Evolutionary conservation across 2,888 invertebrate genomes (phyloP).

Genomic region (Pegoplata infirma): DNA sequence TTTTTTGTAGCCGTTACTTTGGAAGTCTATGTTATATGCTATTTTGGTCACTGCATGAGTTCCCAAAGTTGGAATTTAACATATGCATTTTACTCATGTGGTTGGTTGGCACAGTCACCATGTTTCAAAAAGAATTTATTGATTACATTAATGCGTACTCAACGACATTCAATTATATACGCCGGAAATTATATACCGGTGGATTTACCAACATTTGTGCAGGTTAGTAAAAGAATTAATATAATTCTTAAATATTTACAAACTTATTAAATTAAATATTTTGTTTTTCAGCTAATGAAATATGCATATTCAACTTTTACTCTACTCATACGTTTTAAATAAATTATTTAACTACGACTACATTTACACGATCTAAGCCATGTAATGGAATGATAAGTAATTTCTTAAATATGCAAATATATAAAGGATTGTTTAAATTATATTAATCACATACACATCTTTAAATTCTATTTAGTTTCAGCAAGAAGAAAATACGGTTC

Average conservation of each 20-base stretch:
- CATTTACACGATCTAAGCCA: too few relatives aligned
- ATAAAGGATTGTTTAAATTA: too few relatives aligned
- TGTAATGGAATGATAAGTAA: too few relatives aligned
- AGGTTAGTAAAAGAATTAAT: conserved; percentile 32
- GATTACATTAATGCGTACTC: conserved; percentile 80
- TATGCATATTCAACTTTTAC: conserved; percentile 72
- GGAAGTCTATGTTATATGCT: conserved; percentile 80
- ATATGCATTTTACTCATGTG: conserved; percentile 79
- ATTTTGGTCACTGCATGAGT: conserved; percentile 80
- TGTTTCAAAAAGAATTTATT: conserved; percentile 78
- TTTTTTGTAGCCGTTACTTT: conserved; percentile 79
- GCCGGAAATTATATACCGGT: conserved; percentile 80
- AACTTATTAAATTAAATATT: too few relatives aligned
- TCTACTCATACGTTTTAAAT: conserved; percentile 68
- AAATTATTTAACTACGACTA: too few relatives aligned
- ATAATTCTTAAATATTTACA: too few relatives aligned
- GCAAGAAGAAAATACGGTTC: too few relatives aligned
- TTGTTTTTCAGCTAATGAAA: conserved; percentile 65
- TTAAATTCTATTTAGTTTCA: too few relatives aligned
- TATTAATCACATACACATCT: too few relatives aligned
- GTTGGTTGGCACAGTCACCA: conserved; percentile 80
- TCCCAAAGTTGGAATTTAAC: conserved; percentile 79
- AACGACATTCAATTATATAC: conserved; percentile 79
- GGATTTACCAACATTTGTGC: conserved; percentile 79
- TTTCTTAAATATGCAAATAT: too few relatives aligned